Evolutionary conservation across 2,113 vertebrate genomes (phyloP).

Genomic region (Apaloderma vittatum): DNA sequence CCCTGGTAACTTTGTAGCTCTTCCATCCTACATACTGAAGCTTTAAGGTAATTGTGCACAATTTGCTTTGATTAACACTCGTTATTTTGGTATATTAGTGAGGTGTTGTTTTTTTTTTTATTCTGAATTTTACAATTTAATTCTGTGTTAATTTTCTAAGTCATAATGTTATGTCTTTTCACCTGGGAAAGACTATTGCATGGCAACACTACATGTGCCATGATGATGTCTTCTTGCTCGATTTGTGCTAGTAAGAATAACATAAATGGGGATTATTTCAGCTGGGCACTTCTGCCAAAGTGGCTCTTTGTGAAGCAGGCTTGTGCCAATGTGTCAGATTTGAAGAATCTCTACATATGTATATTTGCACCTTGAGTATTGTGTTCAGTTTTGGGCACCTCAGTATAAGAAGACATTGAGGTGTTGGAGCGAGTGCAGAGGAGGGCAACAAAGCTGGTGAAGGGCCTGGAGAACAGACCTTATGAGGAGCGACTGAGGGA

Average conservation of each 20-base stretch:
- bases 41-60: not conserved
- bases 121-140: not conserved
- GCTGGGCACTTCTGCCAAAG: not conserved
- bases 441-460: no score
- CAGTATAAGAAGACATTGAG: no score
- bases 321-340: no score
- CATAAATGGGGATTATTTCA: not conserved
- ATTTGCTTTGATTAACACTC: not conserved
- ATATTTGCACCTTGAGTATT: no score
- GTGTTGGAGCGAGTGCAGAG: no score
- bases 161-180: not conserved
- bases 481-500: no score
- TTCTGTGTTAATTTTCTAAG: not conserved
- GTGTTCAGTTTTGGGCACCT: no score
- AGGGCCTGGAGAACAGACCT: no score
- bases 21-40: not conserved
- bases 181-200: not conserved
- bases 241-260: not conserved
- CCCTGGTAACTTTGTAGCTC: not conserved
- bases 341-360: not conserved
- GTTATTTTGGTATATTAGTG: not conserved
- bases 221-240: not conserved
- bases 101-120: not conserved
- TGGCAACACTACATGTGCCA: accelerated
- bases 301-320: not conserved